Percentiles rank a stretch among this genome's conserved stretches.
Evolutionary conservation across 2,888 invertebrate species (phyloP).

Genomic region (Synanthedon vespiformis): DNA sequence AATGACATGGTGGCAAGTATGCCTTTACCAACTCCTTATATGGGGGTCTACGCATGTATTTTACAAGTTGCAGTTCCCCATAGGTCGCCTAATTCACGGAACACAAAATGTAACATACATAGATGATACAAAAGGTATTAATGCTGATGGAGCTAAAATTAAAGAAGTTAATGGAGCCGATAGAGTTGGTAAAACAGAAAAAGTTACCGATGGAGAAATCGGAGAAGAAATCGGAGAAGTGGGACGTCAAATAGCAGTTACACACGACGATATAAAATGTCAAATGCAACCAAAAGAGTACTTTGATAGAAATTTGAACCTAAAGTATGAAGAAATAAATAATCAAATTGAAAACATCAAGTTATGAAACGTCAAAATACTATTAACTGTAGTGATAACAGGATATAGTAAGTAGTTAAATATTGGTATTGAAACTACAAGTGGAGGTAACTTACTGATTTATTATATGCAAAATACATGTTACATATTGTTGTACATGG

Average conservation of each 20-base stretch:
- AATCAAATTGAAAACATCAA: constrained; percentile 35
- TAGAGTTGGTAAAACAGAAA: background rate
- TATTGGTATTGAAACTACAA: too few species aligned
- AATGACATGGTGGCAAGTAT: constrained; percentile 65
- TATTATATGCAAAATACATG: too few species aligned
- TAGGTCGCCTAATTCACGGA: constrained; percentile 46
- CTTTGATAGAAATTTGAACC: constrained; percentile 20
- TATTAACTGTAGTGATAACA: too few species aligned
- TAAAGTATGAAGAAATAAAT: constrained; percentile 26
- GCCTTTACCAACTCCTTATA: constrained; percentile 42
- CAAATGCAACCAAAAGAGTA: background rate
- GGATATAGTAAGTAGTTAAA: too few species aligned
- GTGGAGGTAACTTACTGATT: too few species aligned
- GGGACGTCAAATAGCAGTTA: too few species aligned
- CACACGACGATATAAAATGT: too few species aligned
- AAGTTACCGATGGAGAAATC: too few species aligned
- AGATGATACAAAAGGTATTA: constrained; percentile 5
- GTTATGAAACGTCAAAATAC: constrained; percentile 16
- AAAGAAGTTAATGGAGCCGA: background rate
- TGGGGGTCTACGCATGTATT: constrained; percentile 40
- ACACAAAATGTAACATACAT: constrained; percentile 6
- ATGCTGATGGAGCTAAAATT: background rate
- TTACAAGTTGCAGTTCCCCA: constrained; percentile 46
- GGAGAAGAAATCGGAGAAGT: too few species aligned
- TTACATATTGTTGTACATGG: too few species aligned